phyloP scores from a whole-genome alignment of 2,113 vertebrate species.

The Platichthys flesus region DNA sequence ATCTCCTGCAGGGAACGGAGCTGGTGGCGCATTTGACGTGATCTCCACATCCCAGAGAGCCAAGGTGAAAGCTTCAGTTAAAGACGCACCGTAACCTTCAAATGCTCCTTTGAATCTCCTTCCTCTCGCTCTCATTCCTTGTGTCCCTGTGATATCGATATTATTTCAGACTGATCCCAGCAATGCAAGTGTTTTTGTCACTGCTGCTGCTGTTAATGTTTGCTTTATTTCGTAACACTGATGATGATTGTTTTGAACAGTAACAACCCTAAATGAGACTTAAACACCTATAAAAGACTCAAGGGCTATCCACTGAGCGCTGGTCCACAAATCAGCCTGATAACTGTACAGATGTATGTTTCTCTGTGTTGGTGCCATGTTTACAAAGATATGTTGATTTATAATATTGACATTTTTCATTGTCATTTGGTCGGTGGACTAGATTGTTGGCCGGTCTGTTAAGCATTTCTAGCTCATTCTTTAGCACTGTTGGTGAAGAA shows the following conservation, averaged over 20 bases:
- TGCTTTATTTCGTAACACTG: slow-evolving; percentile 40
- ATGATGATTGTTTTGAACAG: slow-evolving; percentile 25
- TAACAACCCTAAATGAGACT: slow-evolving; percentile 15
- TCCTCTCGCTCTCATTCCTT: slow-evolving; percentile 30
- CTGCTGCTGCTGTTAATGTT: slow-evolving; percentile 15
- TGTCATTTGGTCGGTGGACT: slow-evolving; percentile 24
- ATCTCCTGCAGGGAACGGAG: slow-evolving; percentile 38
- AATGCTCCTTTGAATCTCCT: slow-evolving; percentile 12
- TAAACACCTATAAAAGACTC: background rate
- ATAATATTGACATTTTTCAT: slow-evolving; percentile 32
- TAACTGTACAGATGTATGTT: slow-evolving; percentile 60
- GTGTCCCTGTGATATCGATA: slow-evolving; percentile 44
- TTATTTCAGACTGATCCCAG: slow-evolving; percentile 35
- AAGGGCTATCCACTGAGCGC: slow-evolving; percentile 37
- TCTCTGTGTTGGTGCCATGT: slow-evolving; percentile 60
- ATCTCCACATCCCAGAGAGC: slow-evolving; percentile 13
- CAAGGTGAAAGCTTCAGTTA: slow-evolving; percentile 41
- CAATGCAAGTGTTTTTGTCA: slow-evolving; percentile 11
- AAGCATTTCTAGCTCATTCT: slow-evolving; percentile 36
- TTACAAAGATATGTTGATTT: slow-evolving; percentile 56
- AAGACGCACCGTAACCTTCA: slow-evolving; percentile 37
- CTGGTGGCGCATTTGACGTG: slow-evolving; percentile 1
- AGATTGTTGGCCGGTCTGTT: slow-evolving; percentile 5
- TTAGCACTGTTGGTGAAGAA: slow-evolving; percentile 37
- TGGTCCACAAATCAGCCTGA: slow-evolving; percentile 37